Conservation (phyloP, 37 sponge, comb jelly and placozoan genomes). For the Tethya wilhelma region DNA sequence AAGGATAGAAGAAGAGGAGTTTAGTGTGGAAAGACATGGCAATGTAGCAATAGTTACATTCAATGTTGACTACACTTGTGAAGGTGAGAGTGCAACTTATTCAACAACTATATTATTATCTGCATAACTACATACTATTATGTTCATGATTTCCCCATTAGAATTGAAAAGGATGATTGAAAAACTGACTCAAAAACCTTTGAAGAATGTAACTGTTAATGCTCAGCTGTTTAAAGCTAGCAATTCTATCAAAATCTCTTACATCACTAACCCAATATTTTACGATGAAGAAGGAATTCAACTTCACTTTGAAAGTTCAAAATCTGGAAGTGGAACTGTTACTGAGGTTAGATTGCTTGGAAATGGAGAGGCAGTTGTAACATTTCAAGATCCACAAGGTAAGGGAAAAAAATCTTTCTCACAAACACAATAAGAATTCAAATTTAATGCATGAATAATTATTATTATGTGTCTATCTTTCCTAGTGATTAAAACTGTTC, state of each 20-base stretch:
- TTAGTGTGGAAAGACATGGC: not conserved
- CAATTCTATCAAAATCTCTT: conserved; percentile 8
- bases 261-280: not conserved
- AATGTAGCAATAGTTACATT: not conserved
- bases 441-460: no score
- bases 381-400: conserved; percentile 51
- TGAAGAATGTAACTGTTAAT: conserved; percentile 1
- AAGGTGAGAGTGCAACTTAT: no score
- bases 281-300: conserved; percentile 47
- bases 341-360: conserved; percentile 25
- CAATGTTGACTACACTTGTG: not conserved
- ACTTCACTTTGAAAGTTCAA: conserved; percentile 36
- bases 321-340: conserved; percentile 49
- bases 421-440: no score
- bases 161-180: not conserved
- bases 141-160: not conserved
- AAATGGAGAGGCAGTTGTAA: conserved; percentile 48
- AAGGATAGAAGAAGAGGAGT: conserved; percentile 1
- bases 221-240: conserved; percentile 5
- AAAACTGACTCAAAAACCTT: conserved; percentile 1
- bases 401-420: no score
- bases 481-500: not conserved
- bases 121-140: not conserved
- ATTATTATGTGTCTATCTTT: no score
- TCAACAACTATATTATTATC: not conserved